Evolutionary conservation across 2,113 vertebrate species (phyloP), one percentile per base, ranked within the genome.

Genomic region (Scytalopus superciliaris): DNA sequence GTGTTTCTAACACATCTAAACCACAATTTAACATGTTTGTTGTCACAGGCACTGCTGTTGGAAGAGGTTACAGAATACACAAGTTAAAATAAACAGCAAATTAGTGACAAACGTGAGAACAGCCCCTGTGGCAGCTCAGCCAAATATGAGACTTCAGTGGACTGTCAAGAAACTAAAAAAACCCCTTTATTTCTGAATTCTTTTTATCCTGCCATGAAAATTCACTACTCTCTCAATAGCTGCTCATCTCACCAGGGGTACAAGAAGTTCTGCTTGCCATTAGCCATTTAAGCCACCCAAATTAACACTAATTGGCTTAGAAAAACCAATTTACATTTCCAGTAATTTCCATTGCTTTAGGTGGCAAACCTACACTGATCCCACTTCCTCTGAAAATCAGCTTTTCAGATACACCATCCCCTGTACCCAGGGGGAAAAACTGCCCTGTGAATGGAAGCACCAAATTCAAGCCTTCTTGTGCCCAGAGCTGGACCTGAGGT

Each of bases 21-120:
- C 5, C 14, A 44, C 14, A 74, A 1, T 24, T 59, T 28, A 53
- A 27, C 15, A 3, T 0, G 0, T 3, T 14, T 53, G 23, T 21
- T 80, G 25, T 30, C 74, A 55, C 27, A 74, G 14, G 19, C 40
- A 62, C 37, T 60, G 35, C 42, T 55, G 3, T 14, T 40, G 13
- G 27, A 69, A 63, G 49, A 25, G 7, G 42, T 35, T 45, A 45
- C 50, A 66, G 44, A 31, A 56, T 9, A 15, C 1, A 14, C 0
- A 37, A 82, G 9, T 64, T 22, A 44, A 89, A 84, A 59, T 24
- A 55, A 39, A 35, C 11, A 8, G 16, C 14, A 64, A 39, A 89
- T 57, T 40, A 44, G 17, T 50, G n/a, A 60, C 35, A 86, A 82
- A 74, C 2, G 44, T 15, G 24, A 91, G 37, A 75, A 11, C 16